Evolutionary conservation across 2,113 vertebrate species (phyloP), one percentile per base, ranked within the genome.

Genomic region (Aptenodytes forsteri): DNA sequence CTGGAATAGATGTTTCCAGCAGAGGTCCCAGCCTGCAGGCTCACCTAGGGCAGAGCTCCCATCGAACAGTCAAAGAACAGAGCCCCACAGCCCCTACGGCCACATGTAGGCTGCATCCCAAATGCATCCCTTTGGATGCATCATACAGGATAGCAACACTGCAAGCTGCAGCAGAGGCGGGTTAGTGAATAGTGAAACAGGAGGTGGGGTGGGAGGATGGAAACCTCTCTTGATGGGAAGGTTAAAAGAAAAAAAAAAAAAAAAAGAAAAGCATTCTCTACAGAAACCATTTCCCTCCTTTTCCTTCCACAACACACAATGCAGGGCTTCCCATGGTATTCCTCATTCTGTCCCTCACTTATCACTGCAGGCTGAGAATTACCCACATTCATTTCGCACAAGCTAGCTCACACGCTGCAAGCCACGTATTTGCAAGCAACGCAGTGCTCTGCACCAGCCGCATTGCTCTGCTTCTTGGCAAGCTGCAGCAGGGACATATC

Each of bases 321-420:
- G 0, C 38, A 70, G 76, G 40, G 23, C 21, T 46, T 26, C 17
- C 67, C 4, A 0, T 10, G 3, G 18, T 80, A 26, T 67, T 36
- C 3, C 64, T 61, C 25, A 12, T 66, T 66, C 34, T 54, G 38
- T 38, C 56, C 42, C 13, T 62, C n/a, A 30, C 26, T 50, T 22
- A 4, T 3, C n/a, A 23, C 70, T 47, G n/a, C 29, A 90, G 83
- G 47, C 38, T 64, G 77, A 75, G 47, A 91, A 80, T 36, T 4
- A 23, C 11, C 49, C 77, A 27, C 50, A 1, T 26, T 17, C 1
- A 0, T 64, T 66, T 27, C 2, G 1, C 38, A 32, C 5, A 0
- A 70, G 42, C 16, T 54, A 55, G 26, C n/a, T 91, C 22, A 13
- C 29, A 16, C 16, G 2, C 36, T 80, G 62, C 38, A 14, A 72